Base-by-base conservation (phyloP, 1,140 invertebrate genomes). In the Ceratitis capitata region DNA sequence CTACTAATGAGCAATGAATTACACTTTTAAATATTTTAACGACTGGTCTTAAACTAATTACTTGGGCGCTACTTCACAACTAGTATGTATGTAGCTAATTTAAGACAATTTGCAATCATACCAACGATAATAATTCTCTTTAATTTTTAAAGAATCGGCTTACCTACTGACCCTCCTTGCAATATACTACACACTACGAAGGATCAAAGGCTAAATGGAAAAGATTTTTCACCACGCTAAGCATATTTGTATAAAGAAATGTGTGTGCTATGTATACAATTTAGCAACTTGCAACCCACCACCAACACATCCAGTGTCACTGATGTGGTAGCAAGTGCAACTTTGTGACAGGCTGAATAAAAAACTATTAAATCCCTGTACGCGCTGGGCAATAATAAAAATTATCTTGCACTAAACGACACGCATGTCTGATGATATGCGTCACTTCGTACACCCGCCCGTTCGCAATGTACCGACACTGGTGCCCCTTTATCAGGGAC, bases 331-430 rank as follows among this genome's bases (percentile, higher is more conserved):
- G 39, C 69, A 78, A 78, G 69, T 78, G 69, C 69, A 78, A 42
- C 39, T n/a, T 45, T 78, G 69, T n/a, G 29, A 42, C 5, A 74
- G 39, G 39, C 19, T 39, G 39, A 69, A 69, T 7, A 35, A 78
- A 45, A 45, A 78, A 23, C 69, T 9, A 26, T 16, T 35, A 45
- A 78, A 78, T 78, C 69, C 69, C 69, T 78, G 69, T 78, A 78
- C 69, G 69, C 69, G 69, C 69, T 78, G 69, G n/a, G 69, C 69
- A 78, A 78, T 78, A 78, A 78, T 78, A 78, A 78, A 78, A 78
- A 78, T 78, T 78, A 78, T 78, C 69, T 78, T 45, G 69, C 69
- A 47, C 69, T 78, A 78, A 78, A 78, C 69, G 69, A 78, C 69
- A 78, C 69, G 69, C 69, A 78, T 42, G n/a, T 45, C n/a, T 45